Evolutionary conservation across 2,113 vertebrate species (phyloP), one percentile per base, ranked within the genome.

Genomic region (Zosterops japonicus): DNA sequence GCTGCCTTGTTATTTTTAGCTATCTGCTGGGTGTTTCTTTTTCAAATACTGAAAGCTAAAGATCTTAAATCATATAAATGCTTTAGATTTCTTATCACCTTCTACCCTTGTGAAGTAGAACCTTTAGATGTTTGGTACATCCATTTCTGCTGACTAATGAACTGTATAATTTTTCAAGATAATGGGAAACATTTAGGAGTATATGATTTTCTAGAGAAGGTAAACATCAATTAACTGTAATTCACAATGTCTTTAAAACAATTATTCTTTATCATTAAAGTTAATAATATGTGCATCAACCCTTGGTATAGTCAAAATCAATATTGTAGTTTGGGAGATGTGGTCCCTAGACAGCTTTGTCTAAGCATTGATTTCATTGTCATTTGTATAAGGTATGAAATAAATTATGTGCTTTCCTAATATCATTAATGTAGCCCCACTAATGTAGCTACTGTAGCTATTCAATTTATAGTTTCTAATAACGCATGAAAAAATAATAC

Each of bases 361-460:
- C 97, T 98, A 97, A 94, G 96, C 98, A 99, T 98, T 98, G 98
- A 99, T 99, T 98, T 98, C 87, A 89, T 97, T 99, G 98, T 98
- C 98, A 98, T 99, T 99, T 98, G 98, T 98, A 98, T 98, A 98
- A 97, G 97, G 95, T 98, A 97, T 98, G 98, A 98, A 98, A 97
- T 97, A 98, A 98, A 99, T 98, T 97, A 98, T 97, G 97, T 98
- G 97, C 96, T 97, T 97, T 97, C 96, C 97, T 98, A 97, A 97
- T 98, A 98, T 97, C 98, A 97, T 98, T 98, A 98, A 97, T 97
- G 94, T 98, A 97, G 71, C 72, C 91, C 87, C 90, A 82, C n/a
- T 95, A 94, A 60, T 46, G 21, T 53, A 97, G 69, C 83, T 98
- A 96, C 95, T 98, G 18, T 61, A 97, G 57, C 83, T 98, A 97